phyloP scores from a whole-genome alignment of 2,888 invertebrate species.

The Heteromurus nitidus region DNA sequence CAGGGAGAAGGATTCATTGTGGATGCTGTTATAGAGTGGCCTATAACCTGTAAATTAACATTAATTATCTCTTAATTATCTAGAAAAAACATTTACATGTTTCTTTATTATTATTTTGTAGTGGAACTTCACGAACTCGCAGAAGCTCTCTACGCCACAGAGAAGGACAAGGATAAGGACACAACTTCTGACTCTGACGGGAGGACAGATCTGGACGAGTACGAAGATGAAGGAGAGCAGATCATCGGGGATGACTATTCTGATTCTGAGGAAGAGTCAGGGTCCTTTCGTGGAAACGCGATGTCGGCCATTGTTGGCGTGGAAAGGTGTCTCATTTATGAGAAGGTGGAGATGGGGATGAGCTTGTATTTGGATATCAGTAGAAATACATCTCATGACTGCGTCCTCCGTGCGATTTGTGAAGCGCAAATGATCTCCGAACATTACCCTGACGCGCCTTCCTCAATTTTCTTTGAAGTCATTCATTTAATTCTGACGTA shows the following conservation, averaged over 20 bases:
- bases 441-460: constrained; percentile 41
- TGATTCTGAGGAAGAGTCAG: constrained; percentile 15
- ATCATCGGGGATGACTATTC: neutral
- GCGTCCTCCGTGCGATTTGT: constrained; percentile 43
- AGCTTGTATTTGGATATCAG: constrained; percentile 34
- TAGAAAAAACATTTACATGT: neutral
- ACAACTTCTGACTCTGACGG: constrained; percentile 5
- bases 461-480: constrained; percentile 51
- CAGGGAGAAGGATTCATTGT: constrained; percentile 55
- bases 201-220: neutral
- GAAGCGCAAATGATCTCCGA: constrained; percentile 38
- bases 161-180: neutral
- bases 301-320: constrained; percentile 29
- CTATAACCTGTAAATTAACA: constrained; percentile 44
- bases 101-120: constrained; percentile 18
- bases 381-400: constrained; percentile 27
- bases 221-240: neutral
- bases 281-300: constrained; percentile 8
- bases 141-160: constrained; percentile 25
- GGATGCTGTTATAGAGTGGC: constrained; percentile 58
- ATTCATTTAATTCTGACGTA: constrained; percentile 52
- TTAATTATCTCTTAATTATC: neutral
- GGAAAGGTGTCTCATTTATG: constrained; percentile 53
- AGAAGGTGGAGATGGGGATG: constrained; percentile 50
- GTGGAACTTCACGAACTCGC: constrained; percentile 47